Conservation (phyloP, 2,888 invertebrate genomes). For the Carabus problematicus region DNA sequence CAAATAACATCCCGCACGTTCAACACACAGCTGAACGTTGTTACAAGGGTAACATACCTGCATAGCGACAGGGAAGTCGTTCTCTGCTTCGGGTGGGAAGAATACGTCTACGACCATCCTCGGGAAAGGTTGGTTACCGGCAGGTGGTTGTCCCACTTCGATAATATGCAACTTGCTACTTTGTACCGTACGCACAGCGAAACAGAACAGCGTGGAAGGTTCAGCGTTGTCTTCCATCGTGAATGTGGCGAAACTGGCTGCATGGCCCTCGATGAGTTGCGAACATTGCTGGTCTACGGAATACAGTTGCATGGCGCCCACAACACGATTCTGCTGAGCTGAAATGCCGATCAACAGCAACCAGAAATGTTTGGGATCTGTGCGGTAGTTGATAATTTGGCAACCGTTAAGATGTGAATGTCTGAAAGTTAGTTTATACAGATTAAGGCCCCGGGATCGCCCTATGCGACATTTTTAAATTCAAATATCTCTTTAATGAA, state of each 20-base stretch:
- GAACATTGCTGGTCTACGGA: conserved; percentile 98
- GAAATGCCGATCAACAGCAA: conserved; percentile 91
- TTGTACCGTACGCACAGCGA: conserved; percentile 89
- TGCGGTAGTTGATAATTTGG: conserved; percentile 99
- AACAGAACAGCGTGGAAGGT: conserved; percentile 94
- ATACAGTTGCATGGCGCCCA: conserved; percentile 99
- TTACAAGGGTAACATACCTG: conserved; percentile 62
- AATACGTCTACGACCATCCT: conserved; percentile 99
- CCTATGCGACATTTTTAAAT: too few species aligned
- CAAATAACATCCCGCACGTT: neutral
- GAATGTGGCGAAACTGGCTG: conserved; percentile 95
- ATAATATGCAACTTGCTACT: conserved; percentile 97
- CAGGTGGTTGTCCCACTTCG: conserved; percentile 57
- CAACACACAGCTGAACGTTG: neutral
- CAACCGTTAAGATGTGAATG: conserved; percentile 95
- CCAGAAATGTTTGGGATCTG: conserved; percentile 97
- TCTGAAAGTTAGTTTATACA: conserved; percentile 58
- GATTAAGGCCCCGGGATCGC: too few species aligned
- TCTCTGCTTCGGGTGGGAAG: conserved; percentile 97
- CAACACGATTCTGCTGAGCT: conserved; percentile 93
- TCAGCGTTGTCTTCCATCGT: conserved; percentile 94
- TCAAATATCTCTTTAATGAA: too few species aligned
- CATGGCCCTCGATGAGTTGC: conserved; percentile 98
- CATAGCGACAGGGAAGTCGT: conserved; percentile 99
- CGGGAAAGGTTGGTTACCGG: conserved; percentile 93